phyloP scores from a whole-genome alignment of 2,797 vertebrate species.

The Enteromius trimaculatus region DNA sequence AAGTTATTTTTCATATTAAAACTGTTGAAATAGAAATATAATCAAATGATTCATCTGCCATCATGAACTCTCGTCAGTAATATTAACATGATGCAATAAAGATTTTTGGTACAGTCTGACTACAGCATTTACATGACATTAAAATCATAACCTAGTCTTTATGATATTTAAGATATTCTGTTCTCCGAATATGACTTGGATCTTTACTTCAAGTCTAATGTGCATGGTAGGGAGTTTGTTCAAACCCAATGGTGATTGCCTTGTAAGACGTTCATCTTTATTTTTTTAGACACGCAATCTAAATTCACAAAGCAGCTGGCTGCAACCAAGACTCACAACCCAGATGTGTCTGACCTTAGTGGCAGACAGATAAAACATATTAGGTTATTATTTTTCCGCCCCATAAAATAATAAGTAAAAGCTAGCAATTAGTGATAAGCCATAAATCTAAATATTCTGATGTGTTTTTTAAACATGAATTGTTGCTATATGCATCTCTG shows the following conservation, averaged over 20 bases:
- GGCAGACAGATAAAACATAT: slow-evolving; percentile 74
- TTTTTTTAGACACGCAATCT: background rate
- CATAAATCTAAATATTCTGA: slow-evolving; percentile 83
- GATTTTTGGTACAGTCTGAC: background rate
- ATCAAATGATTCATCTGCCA: too few species aligned
- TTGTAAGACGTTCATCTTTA: background rate
- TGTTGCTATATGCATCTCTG: slow-evolving; percentile 52
- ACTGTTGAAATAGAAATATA: too few species aligned
- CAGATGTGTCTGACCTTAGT: slow-evolving; percentile 61
- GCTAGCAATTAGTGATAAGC: slow-evolving; percentile 80
- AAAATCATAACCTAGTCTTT: background rate
- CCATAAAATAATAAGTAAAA: slow-evolving; percentile 85
- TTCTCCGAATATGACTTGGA: background rate
- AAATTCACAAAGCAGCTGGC: slow-evolving; percentile 12
- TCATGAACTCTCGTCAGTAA: too few species aligned
- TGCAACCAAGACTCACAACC: slow-evolving; percentile 33
- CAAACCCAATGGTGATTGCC: slow-evolving; percentile 9
- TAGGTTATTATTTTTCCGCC: slow-evolving; percentile 86
- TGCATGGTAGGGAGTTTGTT: background rate
- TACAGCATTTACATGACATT: background rate
- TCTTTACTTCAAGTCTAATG: background rate
- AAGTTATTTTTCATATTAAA: too few species aligned
- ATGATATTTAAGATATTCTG: background rate
- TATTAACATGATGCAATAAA: too few species aligned
- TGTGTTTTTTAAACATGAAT: slow-evolving; percentile 71